Conservation (phyloP, 2,113 vertebrate genomes). For the Nycticebus coucang region DNA sequence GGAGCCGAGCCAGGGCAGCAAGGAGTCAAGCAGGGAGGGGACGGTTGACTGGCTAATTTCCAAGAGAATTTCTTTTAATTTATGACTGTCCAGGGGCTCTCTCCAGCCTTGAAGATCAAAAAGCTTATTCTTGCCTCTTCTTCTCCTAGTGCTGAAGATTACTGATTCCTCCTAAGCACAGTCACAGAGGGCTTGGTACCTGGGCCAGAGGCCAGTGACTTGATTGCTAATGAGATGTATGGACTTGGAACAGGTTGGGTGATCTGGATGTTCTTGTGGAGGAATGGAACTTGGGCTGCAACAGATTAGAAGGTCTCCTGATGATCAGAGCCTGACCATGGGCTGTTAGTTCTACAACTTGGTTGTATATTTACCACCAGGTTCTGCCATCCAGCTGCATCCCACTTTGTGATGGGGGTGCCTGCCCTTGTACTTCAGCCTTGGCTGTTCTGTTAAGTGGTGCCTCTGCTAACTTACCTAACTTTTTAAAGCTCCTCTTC, state of each 20-base stretch:
- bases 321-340: too few relatives aligned
- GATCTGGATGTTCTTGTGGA: neutral
- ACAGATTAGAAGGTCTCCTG: neutral
- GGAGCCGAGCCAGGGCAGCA: neutral
- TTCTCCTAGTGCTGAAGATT: neutral
- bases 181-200: neutral
- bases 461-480: rapidly evolving
- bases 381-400: rapidly evolving
- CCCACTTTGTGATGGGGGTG: rapidly evolving
- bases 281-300: neutral
- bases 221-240: neutral
- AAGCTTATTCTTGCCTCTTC: neutral
- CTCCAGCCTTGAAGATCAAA: neutral
- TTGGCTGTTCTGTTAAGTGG: neutral
- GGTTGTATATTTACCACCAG: rapidly evolving
- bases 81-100: neutral
- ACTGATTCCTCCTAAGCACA: neutral
- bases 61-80: neutral
- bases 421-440: neutral
- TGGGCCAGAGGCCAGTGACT: neutral
- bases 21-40: neutral
- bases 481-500: neutral
- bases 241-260: neutral
- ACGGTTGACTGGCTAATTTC: neutral
- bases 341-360: rapidly evolving